Evolutionary conservation across 2,797 vertebrate species (phyloP).

Genomic region (Enteromius argenteus): DNA sequence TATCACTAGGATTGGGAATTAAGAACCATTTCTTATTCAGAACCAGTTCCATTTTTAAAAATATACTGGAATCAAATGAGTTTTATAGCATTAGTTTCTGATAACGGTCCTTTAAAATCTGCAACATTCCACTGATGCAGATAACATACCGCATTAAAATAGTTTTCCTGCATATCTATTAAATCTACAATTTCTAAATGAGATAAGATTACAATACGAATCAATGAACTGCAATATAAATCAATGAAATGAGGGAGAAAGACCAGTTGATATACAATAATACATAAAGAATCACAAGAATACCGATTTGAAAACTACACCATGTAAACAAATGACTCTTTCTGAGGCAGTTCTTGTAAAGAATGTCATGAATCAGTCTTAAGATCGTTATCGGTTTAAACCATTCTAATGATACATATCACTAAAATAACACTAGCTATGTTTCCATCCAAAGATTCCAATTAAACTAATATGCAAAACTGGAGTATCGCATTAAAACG

Average conservation of each 20-base stretch:
- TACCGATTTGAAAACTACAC: not conserved
- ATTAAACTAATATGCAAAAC: no score
- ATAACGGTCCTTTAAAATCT: not conserved
- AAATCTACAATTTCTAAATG: not conserved
- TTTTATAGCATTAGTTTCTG: not conserved
- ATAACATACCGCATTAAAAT: not conserved
- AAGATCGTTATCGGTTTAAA: not conserved
- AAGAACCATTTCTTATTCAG: not conserved
- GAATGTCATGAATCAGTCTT: not conserved
- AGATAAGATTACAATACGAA: not conserved
- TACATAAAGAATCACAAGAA: not conserved
- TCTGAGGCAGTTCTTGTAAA: not conserved
- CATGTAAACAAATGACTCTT: not conserved
- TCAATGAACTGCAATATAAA: not conserved
- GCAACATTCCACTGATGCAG: not conserved
- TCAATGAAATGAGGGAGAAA: not conserved
- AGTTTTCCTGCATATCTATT: not conserved
- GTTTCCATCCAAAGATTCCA: no score
- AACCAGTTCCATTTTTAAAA: not conserved
- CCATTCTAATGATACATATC: not conserved
- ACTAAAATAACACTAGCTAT: not conserved
- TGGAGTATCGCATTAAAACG: no score
- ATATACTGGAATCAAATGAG: not conserved
- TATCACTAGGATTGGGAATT: conserved; percentile 20
- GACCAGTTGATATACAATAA: not conserved